phyloP scores from a whole-genome alignment of 1,140 invertebrate genomes.

The Danaus melanippus region DNA sequence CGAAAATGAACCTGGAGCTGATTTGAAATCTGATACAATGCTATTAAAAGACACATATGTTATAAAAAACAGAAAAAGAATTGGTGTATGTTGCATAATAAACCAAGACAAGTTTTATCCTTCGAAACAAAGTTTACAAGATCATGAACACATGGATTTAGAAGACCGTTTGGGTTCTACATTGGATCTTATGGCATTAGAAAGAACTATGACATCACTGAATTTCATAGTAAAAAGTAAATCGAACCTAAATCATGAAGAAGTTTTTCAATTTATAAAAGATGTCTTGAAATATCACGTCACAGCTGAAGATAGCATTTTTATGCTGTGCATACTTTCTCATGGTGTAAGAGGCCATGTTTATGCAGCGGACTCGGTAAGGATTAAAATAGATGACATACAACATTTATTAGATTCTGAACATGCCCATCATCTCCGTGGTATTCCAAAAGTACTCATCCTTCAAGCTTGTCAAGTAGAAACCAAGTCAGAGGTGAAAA shows the following conservation, averaged over 20 bases:
- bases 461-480: conserved; percentile 62
- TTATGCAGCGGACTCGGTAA: conserved; percentile 58
- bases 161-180: conserved; percentile 41
- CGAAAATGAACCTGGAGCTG: conserved; percentile 26
- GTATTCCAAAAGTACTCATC: conserved; percentile 55
- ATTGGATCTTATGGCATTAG: conserved; percentile 38
- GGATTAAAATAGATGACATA: conserved; percentile 55
- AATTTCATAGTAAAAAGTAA: conserved; percentile 47
- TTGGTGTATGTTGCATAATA: conserved; percentile 58
- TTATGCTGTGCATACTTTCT: conserved; percentile 59
- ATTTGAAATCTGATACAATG: conserved; percentile 48
- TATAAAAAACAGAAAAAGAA: conserved; percentile 42
- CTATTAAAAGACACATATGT: conserved; percentile 35
- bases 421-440: conserved; percentile 34
- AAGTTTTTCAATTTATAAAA: conserved; percentile 46
- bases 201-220: conserved; percentile 42
- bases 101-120: conserved; percentile 62
- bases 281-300: conserved; percentile 37
- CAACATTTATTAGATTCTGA: conserved; percentile 52
- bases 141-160: conserved; percentile 19
- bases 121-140: conserved; percentile 46
- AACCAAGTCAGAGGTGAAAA: conserved; percentile 21
- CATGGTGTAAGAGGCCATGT: conserved; percentile 57
- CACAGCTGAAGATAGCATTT: conserved; percentile 46
- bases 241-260: conserved; percentile 38